A percentile compares a stretch with the other conserved stretches of the same genome.
Conservation (phyloP, 1,140 invertebrate genomes). For the Pygmarrhopalites habei region DNA sequence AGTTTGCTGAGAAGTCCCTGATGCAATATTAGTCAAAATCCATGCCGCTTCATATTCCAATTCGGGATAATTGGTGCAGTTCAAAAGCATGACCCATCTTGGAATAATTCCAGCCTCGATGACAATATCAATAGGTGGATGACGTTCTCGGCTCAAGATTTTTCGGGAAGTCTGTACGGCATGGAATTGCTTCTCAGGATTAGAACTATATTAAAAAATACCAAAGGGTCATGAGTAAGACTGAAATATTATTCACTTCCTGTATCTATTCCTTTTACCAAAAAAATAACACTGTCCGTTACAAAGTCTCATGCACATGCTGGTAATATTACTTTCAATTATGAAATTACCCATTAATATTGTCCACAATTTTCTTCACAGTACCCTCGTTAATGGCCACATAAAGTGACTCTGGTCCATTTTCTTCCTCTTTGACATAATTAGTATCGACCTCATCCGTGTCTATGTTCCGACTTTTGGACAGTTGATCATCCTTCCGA, state of each 20-base stretch:
- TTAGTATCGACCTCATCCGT: constrained; percentile 43
- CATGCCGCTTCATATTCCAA: constrained; percentile 97
- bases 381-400: constrained; percentile 4
- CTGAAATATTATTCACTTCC: too few relatives aligned
- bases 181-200: constrained; percentile 55
- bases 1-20: constrained; percentile 85
- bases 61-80: constrained; percentile 58
- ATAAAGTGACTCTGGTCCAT: neutral
- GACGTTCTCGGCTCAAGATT: constrained; percentile 80
- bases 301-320: too few relatives aligned
- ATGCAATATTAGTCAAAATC: constrained; percentile 97
- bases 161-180: constrained; percentile 75
- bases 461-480: constrained; percentile 82
- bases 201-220: constrained; percentile 44
- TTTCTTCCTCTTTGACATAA: neutral
- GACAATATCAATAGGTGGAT: constrained; percentile 88
- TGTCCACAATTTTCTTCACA: constrained; percentile 14
- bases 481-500: constrained; percentile 89
- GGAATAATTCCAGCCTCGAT: constrained; percentile 81
- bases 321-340: too few relatives aligned
- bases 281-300: too few relatives aligned
- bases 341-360: constrained; percentile 22
- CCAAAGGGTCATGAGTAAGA: neutral
- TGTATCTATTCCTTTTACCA: too few relatives aligned
- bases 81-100: constrained; percentile 69